Evolutionary conservation across 1,140 invertebrate species (phyloP).

Genomic region (Drosophila orena): DNA sequence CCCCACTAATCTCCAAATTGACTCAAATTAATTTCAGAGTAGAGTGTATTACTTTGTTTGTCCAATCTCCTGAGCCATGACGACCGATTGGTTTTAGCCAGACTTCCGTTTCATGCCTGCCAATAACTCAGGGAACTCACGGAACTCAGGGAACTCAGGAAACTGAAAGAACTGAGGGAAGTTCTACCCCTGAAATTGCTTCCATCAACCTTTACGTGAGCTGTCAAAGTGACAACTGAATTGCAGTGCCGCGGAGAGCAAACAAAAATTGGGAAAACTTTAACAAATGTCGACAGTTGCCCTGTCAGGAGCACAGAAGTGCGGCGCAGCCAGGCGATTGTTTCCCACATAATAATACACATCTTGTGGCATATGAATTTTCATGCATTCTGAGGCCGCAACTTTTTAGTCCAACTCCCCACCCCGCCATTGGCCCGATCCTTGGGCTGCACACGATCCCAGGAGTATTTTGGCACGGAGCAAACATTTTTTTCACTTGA

Average conservation of each 20-base stretch:
- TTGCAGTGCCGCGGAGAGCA: constrained; percentile 50
- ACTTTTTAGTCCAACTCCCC: constrained; percentile 1
- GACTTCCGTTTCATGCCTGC: constrained; percentile 69
- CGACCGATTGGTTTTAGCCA: constrained; percentile 49
- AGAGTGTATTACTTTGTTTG: constrained; percentile 23
- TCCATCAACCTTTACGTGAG: constrained; percentile 77
- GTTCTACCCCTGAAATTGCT: constrained; percentile 30
- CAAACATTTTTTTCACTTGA: constrained; percentile 63
- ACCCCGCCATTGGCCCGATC: constrained; percentile 6
- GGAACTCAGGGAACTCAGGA: background rate
- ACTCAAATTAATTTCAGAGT: constrained; percentile 29
- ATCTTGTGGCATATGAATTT: constrained; percentile 72
- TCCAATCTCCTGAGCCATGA: constrained; percentile 41
- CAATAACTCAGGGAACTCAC: constrained; percentile 48
- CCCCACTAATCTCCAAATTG: constrained; percentile 27
- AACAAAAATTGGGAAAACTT: constrained; percentile 48
- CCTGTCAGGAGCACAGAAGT: constrained; percentile 6
- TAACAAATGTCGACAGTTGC: constrained; percentile 69
- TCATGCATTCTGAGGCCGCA: constrained; percentile 71
- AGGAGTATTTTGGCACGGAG: constrained; percentile 71
- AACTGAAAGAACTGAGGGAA: background rate
- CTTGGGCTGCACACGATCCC: constrained; percentile 48
- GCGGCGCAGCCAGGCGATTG: constrained; percentile 51
- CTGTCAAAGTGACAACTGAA: constrained; percentile 80
- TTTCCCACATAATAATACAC: constrained; percentile 72